Evolutionary conservation across 1,140 invertebrate genomes (phyloP).

Genomic region (Aculops lycopersici): DNA sequence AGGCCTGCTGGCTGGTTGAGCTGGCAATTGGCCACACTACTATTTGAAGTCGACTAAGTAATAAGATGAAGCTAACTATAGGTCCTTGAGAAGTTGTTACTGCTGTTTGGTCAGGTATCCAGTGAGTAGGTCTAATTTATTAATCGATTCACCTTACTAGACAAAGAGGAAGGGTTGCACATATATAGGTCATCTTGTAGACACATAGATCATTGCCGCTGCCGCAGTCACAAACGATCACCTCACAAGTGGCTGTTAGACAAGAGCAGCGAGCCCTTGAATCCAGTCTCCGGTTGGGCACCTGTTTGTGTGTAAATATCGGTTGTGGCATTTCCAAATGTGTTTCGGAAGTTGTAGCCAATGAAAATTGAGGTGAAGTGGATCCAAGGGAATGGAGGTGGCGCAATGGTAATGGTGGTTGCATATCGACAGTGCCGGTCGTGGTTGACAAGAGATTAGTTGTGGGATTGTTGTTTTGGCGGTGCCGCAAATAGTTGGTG

Average conservation of each 20-base stretch:
- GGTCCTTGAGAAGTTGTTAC: too few species aligned
- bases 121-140: too few species aligned
- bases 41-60: too few species aligned
- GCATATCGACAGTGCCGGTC: not conserved
- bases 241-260: not conserved
- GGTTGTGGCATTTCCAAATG: not conserved
- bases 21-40: too few species aligned
- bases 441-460: not conserved
- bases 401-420: not conserved
- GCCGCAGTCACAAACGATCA: not conserved
- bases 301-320: not conserved
- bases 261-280: not conserved
- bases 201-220: not conserved
- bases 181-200: too few species aligned
- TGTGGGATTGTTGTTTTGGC: not conserved
- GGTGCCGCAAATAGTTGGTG: not conserved
- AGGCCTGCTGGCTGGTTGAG: too few species aligned
- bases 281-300: not conserved
- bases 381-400: too few species aligned
- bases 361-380: too few species aligned
- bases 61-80: too few species aligned
- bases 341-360: not conserved
- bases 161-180: too few species aligned
- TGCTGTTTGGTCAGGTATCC: too few species aligned
- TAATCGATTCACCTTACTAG: too few species aligned